phyloP scores from a whole-genome alignment of 2,113 vertebrate genomes.

The Ahaetulla prasina region DNA sequence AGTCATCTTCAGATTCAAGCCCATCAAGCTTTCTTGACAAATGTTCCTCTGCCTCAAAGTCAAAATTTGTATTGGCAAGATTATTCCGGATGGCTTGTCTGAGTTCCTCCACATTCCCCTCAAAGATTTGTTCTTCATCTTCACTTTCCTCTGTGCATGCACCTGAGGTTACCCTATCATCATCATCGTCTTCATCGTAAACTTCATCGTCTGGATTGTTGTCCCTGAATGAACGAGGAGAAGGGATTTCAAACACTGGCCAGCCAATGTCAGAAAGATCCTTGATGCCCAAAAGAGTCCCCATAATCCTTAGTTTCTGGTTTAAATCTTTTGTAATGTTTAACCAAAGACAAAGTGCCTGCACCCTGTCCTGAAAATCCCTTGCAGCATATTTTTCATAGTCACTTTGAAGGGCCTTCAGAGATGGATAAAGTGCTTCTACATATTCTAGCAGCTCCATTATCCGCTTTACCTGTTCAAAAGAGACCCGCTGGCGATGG shows the following conservation, averaged over 20 bases:
- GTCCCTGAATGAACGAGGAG: slow-evolving; percentile 83
- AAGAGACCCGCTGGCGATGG: slow-evolving; percentile 87
- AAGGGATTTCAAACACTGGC: slow-evolving; percentile 98
- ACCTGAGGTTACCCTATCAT: slow-evolving; percentile 73
- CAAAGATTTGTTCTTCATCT: slow-evolving; percentile 66
- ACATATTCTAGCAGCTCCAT: slow-evolving; percentile 95
- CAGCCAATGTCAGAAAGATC: slow-evolving; percentile 93
- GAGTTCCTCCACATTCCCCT: slow-evolving; percentile 40
- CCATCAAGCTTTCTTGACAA: slow-evolving; percentile 70
- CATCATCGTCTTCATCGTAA: slow-evolving; percentile 64
- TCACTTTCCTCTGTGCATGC: slow-evolving; percentile 83
- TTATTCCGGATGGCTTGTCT: slow-evolving; percentile 53
- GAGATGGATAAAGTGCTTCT: slow-evolving; percentile 94
- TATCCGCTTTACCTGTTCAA: slow-evolving; percentile 93
- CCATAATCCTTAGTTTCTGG: slow-evolving; percentile 97
- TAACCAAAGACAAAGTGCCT: slow-evolving; percentile 97
- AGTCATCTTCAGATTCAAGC: slow-evolving; percentile 82
- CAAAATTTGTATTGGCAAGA: slow-evolving; percentile 55
- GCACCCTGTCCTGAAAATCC: slow-evolving; percentile 97
- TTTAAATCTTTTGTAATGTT: slow-evolving; percentile 99
- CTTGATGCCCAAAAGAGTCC: slow-evolving; percentile 92
- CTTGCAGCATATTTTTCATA: slow-evolving; percentile 93
- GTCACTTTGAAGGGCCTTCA: slow-evolving; percentile 94
- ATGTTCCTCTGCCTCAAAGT: slow-evolving; percentile 64
- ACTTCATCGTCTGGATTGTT: slow-evolving; percentile 72